Conservation (phyloP, 2,113 vertebrate genomes). For the Riparia riparia region DNA sequence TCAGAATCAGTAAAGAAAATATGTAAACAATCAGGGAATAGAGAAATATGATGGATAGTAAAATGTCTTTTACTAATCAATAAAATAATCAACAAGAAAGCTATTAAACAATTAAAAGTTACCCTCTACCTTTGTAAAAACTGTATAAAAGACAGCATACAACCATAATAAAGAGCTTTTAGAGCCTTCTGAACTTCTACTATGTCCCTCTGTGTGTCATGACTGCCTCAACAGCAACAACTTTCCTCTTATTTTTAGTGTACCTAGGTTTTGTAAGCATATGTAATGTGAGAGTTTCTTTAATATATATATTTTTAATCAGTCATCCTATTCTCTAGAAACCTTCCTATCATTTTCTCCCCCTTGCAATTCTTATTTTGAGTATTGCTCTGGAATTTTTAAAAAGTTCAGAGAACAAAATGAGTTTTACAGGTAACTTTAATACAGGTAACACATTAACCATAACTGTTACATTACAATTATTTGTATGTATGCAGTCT, state of each 20-base stretch:
- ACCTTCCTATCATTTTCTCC: neutral
- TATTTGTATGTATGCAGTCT: neutral
- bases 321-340: neutral
- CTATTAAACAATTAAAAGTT: too few relatives aligned
- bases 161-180: too few relatives aligned
- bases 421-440: neutral
- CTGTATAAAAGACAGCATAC: too few relatives aligned
- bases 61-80: too few relatives aligned
- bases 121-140: too few relatives aligned
- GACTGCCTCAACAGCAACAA: too few relatives aligned
- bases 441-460: neutral
- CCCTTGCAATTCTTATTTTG: neutral
- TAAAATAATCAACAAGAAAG: too few relatives aligned
- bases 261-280: neutral
- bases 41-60: too few relatives aligned
- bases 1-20: too few relatives aligned
- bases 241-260: neutral
- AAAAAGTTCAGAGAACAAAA: neutral
- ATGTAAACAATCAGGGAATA: too few relatives aligned
- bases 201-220: too few relatives aligned
- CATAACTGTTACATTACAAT: neutral
- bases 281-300: neutral
- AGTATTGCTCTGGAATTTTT: neutral
- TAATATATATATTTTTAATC: neutral
- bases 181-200: too few relatives aligned